Evolutionary conservation across 2,113 vertebrate species (phyloP), one percentile per base, ranked within the genome.

Genomic region (Bettongia penicillata): DNA sequence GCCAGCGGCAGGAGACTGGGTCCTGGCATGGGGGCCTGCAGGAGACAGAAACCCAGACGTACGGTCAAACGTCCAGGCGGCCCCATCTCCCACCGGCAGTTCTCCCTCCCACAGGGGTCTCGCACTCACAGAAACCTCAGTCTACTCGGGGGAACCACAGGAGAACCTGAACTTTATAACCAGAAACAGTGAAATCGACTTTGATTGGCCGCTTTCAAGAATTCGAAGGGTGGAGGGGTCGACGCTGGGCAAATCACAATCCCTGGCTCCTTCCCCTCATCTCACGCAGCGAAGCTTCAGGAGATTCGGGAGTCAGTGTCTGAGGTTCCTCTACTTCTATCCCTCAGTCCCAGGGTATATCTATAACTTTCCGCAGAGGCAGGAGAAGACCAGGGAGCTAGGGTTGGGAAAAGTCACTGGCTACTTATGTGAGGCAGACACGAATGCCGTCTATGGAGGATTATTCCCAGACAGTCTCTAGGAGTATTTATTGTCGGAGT

Each of bases 1-100:
- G 97, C 98, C 0, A 55, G 91, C 96, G 98, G 91, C 96, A 98
- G 98, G 90, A 98, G 68, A 5, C 24, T 48, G 47, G 90, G 90
- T 50, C 90, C 48, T 26, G 48, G 90, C 90, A 90, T 90, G 50
- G 48, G 90, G 28, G 25, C 48, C 49, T 90, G 90, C 49, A 22
- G 47, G 48, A 48, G 28, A 49, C 48, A 84, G 37, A 2, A 43
- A 43, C 68, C 68, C 68, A 43, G 68, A 84, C 16, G n/a, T 77
- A 37, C 37, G 6, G 16, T 14, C 0, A 0, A 28, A 68, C 57
- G 28, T 31, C 28, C 57, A 68, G 57, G 57, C 10, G 0, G 68
- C 6, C 37, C 68, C 37, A 43, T 43, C 6, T 84, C 68, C 68
- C 49, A 95, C 90, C 55, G 93, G 11, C 0, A 96, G 97, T 98